These are phyloP conservation scores for Lasioglossum villosulum DNA, from an alignment of 2,888 invertebrate species.

Conservation along the genomic window DNA sequence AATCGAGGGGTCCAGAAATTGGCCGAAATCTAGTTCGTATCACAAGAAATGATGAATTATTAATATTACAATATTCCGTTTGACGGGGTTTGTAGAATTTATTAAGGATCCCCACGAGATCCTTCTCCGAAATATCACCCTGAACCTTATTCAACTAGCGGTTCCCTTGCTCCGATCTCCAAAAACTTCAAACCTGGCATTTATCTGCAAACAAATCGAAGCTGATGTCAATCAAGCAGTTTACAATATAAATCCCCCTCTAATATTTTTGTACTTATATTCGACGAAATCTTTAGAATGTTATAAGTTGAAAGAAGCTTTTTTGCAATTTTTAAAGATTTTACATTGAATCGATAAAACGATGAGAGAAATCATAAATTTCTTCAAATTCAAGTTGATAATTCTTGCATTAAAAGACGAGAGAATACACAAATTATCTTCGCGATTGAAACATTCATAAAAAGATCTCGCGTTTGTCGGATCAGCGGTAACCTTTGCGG, in stretches of 20 bases:
- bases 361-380: background rate
- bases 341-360: background rate
- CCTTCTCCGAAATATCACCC: background rate
- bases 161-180: background rate
- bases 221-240: background rate
- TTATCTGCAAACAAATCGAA: background rate
- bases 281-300: background rate
- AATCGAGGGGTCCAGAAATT: conserved; percentile 24
- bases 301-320: background rate
- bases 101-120: conserved; percentile 2
- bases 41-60: conserved; percentile 14
- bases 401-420: background rate
- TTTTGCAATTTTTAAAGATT: background rate
- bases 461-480: background rate
- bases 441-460: background rate
- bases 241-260: background rate
- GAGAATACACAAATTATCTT: background rate
- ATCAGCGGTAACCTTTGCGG: background rate
- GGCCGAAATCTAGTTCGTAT: conserved; percentile 22
- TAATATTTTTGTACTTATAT: background rate
- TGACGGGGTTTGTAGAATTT: conserved; percentile 11
- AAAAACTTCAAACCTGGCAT: background rate
- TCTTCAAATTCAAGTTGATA: background rate
- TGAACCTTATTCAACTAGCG: background rate
- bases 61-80: conserved; percentile 20